Percentiles rank a stretch among this genome's conserved stretches.
Conservation (phyloP, 2,113 vertebrate genomes). For the Poecile atricapillus region DNA sequence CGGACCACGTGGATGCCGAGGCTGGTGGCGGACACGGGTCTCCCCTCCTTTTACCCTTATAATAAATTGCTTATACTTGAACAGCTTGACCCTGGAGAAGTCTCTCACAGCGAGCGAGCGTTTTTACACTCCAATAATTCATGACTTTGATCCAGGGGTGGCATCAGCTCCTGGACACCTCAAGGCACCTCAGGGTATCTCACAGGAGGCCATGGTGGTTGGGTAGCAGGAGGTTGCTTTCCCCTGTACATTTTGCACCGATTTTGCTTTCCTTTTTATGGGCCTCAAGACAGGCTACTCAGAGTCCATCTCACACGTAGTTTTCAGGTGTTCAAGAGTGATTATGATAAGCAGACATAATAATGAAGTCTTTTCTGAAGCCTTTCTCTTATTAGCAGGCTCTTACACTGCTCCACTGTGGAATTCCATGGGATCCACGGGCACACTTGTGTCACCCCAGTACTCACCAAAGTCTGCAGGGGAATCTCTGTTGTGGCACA, state of each 20-base stretch:
- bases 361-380: not conserved
- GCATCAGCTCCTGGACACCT: not conserved
- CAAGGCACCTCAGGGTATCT: not conserved
- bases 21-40: too few species aligned
- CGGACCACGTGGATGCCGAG: too few species aligned
- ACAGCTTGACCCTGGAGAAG: too few species aligned
- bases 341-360: not conserved
- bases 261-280: not conserved
- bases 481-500: not conserved
- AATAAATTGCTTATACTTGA: too few species aligned
- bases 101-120: too few species aligned
- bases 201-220: not conserved
- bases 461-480: not conserved
- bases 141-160: not conserved
- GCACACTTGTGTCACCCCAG: not conserved
- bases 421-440: not conserved
- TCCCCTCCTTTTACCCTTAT: too few species aligned
- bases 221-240: not conserved
- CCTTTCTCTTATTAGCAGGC: not conserved
- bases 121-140: too few species aligned
- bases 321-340: not conserved
- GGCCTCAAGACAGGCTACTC: not conserved
- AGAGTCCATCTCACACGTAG: fast-evolving
- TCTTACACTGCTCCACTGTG: not conserved
- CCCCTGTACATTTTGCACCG: not conserved